Conservation (phyloP, 2,888 invertebrate species). For the Liodrosophila aerea region DNA sequence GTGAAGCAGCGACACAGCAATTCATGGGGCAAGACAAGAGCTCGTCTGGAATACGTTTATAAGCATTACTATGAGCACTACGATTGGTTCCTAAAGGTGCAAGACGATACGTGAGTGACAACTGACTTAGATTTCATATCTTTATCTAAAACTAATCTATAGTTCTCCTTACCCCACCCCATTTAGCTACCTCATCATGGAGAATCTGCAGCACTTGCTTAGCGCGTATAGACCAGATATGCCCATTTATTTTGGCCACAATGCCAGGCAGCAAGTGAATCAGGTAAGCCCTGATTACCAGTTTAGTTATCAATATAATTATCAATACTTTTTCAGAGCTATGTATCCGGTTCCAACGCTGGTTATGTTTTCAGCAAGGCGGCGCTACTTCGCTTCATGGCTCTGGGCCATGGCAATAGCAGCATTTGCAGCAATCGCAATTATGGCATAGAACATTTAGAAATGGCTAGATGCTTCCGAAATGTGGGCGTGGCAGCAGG, state of each 20-base stretch:
- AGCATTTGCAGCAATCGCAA: conserved; percentile 83
- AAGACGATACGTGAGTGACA: conserved; percentile 96
- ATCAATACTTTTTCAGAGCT: conserved; percentile 84
- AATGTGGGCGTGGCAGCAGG: conserved; percentile 93
- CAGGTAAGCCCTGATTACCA: too few relatives aligned
- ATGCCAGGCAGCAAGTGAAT: conserved; percentile 85
- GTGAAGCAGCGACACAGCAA: conserved; percentile 92
- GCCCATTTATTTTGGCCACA: conserved; percentile 94
- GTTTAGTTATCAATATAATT: too few relatives aligned
- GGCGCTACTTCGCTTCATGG: conserved; percentile 90
- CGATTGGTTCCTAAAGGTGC: conserved; percentile 99
- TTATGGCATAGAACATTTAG: conserved; percentile 77
- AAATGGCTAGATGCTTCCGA: conserved; percentile 88
- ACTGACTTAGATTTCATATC: not conserved
- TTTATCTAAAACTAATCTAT: not conserved
- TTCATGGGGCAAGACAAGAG: conserved; percentile 97
- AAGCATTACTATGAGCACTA: conserved; percentile 91
- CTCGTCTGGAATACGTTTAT: conserved; percentile 93
- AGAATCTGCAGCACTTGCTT: conserved; percentile 95
- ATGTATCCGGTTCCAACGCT: conserved; percentile 92
- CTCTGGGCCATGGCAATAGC: conserved; percentile 87
- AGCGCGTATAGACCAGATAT: conserved; percentile 87
- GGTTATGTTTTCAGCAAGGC: conserved; percentile 95
- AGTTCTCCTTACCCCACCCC: too few relatives aligned
- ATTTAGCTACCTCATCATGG: conserved; percentile 94